Evolutionary conservation across 2,113 vertebrate genomes (phyloP).

Genomic region (Chaetodon trifascialis): DNA sequence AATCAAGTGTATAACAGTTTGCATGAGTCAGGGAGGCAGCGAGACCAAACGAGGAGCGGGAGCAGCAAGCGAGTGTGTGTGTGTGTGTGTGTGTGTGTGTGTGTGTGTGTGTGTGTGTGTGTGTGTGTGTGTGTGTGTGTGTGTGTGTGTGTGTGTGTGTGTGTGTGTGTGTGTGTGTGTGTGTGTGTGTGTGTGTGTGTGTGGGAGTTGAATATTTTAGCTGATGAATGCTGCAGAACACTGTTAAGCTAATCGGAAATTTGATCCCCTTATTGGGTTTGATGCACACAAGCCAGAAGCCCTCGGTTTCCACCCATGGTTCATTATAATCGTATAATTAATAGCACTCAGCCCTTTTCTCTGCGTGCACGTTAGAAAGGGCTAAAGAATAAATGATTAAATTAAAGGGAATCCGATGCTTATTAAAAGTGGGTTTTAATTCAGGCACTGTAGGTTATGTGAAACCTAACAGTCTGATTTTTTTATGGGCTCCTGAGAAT

Average conservation of each 20-base stretch:
- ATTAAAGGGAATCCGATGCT: constrained; percentile 76
- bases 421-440: constrained; percentile 81
- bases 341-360: constrained; percentile 75
- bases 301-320: constrained; percentile 65
- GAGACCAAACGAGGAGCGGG: constrained; percentile 22
- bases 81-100: background rate
- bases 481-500: constrained; percentile 58
- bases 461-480: constrained; percentile 69
- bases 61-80: background rate
- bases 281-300: constrained; percentile 70
- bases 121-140: background rate
- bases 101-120: background rate
- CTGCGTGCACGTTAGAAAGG: constrained; percentile 65
- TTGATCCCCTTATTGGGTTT: constrained; percentile 71
- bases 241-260: constrained; percentile 76
- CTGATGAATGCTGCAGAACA: constrained; percentile 67
- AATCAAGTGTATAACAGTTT: constrained; percentile 40
- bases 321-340: constrained; percentile 84
- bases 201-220: constrained; percentile 66
- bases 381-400: constrained; percentile 80
- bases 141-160: background rate
- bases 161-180: background rate
- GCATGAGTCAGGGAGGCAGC: constrained; percentile 15
- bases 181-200: background rate
- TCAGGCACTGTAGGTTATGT: constrained; percentile 72